Percentiles rank a stretch among this genome's conserved stretches.
Evolutionary conservation across 2,888 invertebrate genomes (phyloP).

Genomic region (Sturmia bella): DNA sequence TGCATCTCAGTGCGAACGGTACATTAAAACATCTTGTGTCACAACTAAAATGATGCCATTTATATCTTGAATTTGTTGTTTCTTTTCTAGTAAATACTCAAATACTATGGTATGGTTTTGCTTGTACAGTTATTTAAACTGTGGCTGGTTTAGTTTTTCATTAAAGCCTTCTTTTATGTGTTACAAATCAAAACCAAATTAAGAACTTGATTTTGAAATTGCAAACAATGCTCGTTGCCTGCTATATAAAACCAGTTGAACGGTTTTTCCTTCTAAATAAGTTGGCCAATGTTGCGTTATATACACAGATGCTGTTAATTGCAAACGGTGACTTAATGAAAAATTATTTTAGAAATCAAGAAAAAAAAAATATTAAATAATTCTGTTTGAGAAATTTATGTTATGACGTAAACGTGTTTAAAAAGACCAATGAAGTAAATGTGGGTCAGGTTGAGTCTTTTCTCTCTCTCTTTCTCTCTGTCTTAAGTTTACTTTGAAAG

Average conservation of each 20-base stretch:
- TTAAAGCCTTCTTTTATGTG: conserved; percentile 31
- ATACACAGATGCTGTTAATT: conserved; percentile 19
- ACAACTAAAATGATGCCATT: conserved; percentile 53
- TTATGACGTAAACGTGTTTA: background rate
- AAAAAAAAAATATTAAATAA: background rate
- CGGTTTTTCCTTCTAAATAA: conserved; percentile 2
- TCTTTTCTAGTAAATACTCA: background rate
- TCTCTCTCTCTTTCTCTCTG: no score
- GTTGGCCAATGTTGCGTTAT: conserved; percentile 29
- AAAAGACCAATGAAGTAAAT: background rate
- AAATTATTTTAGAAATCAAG: background rate
- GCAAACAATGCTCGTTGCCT: background rate
- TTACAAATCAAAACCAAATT: conserved; percentile 64
- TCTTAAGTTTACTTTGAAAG: no score
- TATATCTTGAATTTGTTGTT: conserved; percentile 16
- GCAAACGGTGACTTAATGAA: conserved; percentile 34
- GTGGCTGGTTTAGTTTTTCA: conserved; percentile 21
- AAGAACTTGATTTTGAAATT: conserved; percentile 61
- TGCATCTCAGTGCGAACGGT: conserved; percentile 31
- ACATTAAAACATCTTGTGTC: conserved; percentile 41
- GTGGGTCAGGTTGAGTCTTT: conserved; percentile 1
- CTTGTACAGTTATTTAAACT: conserved; percentile 64
- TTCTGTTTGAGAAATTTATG: background rate
- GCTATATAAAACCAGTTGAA: conserved; percentile 49
- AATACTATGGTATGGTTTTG: conserved; percentile 25